Evolutionary conservation across 2,888 invertebrate genomes (phyloP), one percentile per base, ranked within the genome.

Genomic region (Oligia fasciuncula): DNA sequence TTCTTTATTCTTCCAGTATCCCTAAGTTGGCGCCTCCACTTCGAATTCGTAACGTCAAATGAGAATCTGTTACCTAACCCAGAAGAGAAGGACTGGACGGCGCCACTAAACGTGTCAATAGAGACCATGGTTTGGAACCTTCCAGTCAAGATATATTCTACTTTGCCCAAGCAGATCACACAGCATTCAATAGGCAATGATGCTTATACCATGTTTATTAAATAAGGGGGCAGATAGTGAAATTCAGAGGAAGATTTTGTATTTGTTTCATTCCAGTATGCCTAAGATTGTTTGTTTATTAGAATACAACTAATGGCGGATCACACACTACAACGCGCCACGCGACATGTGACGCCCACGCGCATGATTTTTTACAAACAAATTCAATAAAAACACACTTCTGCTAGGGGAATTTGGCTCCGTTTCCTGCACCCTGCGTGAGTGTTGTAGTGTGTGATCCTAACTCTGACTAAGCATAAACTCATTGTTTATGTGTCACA

Each of bases 61-160:
- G 98, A 98, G 91, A 97, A 97, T 76, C 96, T 98, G 73, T 96
- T 97, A 81, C 97, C 97, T 49, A 97, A 97, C 9, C 91, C 93
- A 70, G 97, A 97, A 79, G 97, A 97, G 49, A 96, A 97, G 49
- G 97, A 97, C 62, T 99, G 99, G 98, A 98, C 98, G 90, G 99
- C 99, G 0, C 99, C 99, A 0, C 96, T 98, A 4, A 98, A 98
- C 86, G 97, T 99, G 54, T 98, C 99, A 19, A 99, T 99, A 80
- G 99, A 99, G 95, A 99, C 99, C 0, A 99, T 99, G 99, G 98
- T 99, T 23, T 99, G 99, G 99, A 99, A 99, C 96, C 97, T 99
- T 76, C 99, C 99, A 0, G 98, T 99, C 76, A 98, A 98, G 92
- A 98, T 99, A 80, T 99, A 99, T 95, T 99, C 99, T 0, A 99